Evolutionary conservation across 2,888 invertebrate species (phyloP), one percentile per base, ranked within the genome.

Genomic region (Drosophila infuscata): DNA sequence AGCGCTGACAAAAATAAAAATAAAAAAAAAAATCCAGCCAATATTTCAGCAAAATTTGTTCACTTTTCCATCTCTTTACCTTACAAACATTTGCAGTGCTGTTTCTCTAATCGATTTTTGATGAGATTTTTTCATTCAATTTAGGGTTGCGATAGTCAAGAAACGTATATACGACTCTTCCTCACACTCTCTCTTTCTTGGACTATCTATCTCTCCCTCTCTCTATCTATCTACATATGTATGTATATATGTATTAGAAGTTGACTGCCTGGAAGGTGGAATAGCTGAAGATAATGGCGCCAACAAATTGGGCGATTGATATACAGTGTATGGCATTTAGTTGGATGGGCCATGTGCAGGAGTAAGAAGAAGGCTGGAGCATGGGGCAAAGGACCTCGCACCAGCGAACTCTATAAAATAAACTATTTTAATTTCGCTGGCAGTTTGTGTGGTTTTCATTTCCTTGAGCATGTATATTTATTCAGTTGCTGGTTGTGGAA

Each of bases 121-220:
- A 86, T 86, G 86, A 86, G 86, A 86, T 86, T 86, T 88, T 85
- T 83, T 77, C 78, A 86, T 88, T 88, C 87, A 88, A 86, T 82
- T 88, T 86, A 74, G 88, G 88, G 81, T 75, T 84, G 76, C 85
- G 81, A 88, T 84, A 72, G 88, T 85, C 74, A 62, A 72, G 67
- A 66, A 74, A 59, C 78, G 72, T 78, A 82, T 62, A 25, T 56
- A 30, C 17, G 17, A n/a, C n/a, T 38, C 38, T 38, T 3, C 3
- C 38, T 12, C 33, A 43, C 17, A 35, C 25, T 11, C 30, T 43
- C 7, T 2, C 36, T 36, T 36, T 7, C 56, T 48, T 12, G 29
- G 11, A 20, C 20, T 20, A 12, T 12, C 43, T 20, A 20, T 0
- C 7, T 7, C 20, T 3, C 17, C 3, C 7, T 11, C 33, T 3